These are phyloP conservation scores for Neoseiulus cucumeris DNA, from an alignment of 1,140 invertebrate genomes.

Conservation along the genomic window DNA sequence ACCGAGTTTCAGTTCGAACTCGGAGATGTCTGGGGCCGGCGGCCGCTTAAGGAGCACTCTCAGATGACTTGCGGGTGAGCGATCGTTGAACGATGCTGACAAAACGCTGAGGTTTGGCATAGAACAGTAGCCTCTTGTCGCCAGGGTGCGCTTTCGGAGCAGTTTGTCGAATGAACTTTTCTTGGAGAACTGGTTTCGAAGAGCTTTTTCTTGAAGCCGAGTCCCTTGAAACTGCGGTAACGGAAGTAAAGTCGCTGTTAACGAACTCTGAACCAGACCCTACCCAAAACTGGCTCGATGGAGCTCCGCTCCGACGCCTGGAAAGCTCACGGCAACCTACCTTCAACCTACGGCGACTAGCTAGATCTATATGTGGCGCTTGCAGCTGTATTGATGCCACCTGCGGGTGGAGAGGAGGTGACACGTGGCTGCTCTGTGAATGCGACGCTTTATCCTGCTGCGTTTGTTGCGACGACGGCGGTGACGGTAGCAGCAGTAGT, in stretches of 20 bases:
- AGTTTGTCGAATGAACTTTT: conserved; percentile 8
- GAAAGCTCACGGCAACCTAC: not conserved
- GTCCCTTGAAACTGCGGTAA: conserved; percentile 10
- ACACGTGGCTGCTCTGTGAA: no score
- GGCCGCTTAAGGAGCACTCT: not conserved
- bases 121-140: not conserved
- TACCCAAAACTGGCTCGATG: not conserved
- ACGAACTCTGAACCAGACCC: not conserved
- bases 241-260: not conserved
- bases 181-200: conserved; percentile 2
- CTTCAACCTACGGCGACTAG: conserved; percentile 11
- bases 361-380: conserved; percentile 6
- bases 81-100: conserved; percentile 5
- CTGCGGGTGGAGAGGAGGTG: no score
- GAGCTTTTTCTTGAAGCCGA: conserved; percentile 8
- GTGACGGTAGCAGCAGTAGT: not conserved
- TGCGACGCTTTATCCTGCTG: no score
- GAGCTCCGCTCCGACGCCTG: no score
- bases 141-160: not conserved
- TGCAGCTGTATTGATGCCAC: no score
- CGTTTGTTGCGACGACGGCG: conserved; percentile 10
- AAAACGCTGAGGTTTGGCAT: conserved; percentile 4
- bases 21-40: not conserved
- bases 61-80: conserved; percentile 7
- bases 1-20: not conserved